Evolutionary conservation across 2,888 invertebrate species (phyloP).

Genomic region (Priocnemis perturbator): DNA sequence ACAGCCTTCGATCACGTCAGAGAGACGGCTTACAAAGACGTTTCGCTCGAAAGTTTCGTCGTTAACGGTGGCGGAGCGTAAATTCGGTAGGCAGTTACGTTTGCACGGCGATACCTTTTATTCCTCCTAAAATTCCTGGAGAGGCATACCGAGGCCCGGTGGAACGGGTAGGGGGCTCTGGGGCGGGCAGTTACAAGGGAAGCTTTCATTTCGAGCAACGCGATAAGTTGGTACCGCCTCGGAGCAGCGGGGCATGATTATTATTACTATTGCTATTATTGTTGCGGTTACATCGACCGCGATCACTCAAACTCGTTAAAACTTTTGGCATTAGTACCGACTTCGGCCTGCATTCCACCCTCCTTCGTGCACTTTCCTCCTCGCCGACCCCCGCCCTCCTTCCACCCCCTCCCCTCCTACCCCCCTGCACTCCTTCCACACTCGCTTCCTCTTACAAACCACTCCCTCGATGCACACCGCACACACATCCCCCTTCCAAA

Average conservation of each 20-base stretch:
- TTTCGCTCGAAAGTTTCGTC: no score
- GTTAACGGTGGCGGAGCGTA: background rate
- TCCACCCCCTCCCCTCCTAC: conserved; percentile 25
- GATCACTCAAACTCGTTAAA: conserved; percentile 75
- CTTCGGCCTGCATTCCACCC: conserved; percentile 68
- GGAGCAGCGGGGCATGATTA: conserved; percentile 61
- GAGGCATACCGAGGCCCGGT: conserved; percentile 8
- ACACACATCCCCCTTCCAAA: conserved; percentile 18
- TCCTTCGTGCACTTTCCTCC: conserved; percentile 62
- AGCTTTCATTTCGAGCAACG: conserved; percentile 59
- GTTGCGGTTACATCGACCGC: conserved; percentile 73
- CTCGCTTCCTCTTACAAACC: conserved; percentile 17
- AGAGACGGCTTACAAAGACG: no score
- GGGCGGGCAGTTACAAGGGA: conserved; percentile 15
- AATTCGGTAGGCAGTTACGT: conserved; percentile 27
- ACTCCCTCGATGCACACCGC: conserved; percentile 26
- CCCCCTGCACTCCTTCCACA: conserved; percentile 18
- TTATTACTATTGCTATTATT: conserved; percentile 71
- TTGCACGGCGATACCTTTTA: conserved; percentile 23
- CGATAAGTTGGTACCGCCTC: conserved; percentile 69
- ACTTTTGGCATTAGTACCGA: conserved; percentile 72
- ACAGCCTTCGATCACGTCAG: no score
- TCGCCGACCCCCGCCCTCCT: conserved; percentile 18
- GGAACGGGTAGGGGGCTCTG: background rate
- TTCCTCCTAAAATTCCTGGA: conserved; percentile 25